Conservation (phyloP, 2,113 vertebrate species). For the Pterocles orientalis region DNA sequence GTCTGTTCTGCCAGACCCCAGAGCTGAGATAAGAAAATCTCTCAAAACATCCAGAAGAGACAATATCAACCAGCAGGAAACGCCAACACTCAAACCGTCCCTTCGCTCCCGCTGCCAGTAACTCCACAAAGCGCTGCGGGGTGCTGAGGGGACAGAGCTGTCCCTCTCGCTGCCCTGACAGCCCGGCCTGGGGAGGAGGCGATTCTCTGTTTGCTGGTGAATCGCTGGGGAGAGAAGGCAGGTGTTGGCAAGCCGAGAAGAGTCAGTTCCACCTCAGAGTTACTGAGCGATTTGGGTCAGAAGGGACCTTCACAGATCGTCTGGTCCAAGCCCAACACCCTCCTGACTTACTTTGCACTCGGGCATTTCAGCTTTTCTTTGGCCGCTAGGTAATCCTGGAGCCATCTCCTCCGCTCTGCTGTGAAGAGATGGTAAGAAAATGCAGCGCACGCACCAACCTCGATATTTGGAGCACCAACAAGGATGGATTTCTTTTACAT, state of each 20-base stretch:
- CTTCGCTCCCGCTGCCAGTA: neutral
- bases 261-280: neutral
- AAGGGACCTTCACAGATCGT: neutral
- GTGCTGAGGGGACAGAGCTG: neutral
- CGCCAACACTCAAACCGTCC: accelerated
- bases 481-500: neutral
- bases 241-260: neutral
- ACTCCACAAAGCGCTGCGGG: neutral
- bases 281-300: accelerated
- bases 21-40: neutral
- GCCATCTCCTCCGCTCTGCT: conserved; percentile 50
- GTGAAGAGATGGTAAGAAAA: neutral
- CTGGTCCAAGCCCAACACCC: neutral
- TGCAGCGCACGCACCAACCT: neutral
- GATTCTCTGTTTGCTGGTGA: neutral
- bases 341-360: conserved; percentile 63
- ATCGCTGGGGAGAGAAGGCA: neutral
- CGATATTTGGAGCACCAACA: accelerated
- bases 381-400: conserved; percentile 40
- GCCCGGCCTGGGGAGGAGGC: accelerated
- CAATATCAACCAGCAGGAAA: neutral
- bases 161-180: neutral
- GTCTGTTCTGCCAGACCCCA: neutral
- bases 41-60: neutral
- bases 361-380: conserved; percentile 51